Base-by-base conservation (phyloP, 2,797 vertebrate species). In the Diplodus sargus region DNA sequence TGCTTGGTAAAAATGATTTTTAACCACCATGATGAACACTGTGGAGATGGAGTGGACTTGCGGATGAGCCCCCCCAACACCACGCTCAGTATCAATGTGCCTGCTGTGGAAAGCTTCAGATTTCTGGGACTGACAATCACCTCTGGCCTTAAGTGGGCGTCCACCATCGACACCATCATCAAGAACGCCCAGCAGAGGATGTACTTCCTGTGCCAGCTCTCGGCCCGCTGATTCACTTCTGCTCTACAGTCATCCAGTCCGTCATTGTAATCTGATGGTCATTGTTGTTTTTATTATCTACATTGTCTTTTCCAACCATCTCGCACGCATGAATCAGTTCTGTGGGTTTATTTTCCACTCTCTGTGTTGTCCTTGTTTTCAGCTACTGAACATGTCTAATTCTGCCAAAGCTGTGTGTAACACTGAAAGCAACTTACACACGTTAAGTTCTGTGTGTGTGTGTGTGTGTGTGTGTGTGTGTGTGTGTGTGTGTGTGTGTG, bases 121-220 rank as follows among this genome's bases (percentile, higher is more conserved):
- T 34, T 48, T 16, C 53, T 70, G 20, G 20, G 43, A 49, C 18
- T 56, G 56, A 70, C 68, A 8, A 20, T 52, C n/a, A 52, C 47
- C 7, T 34, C 52, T 17, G 48, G 61, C 12, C 30, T 52, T 1
- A 52, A 25, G 5, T 20, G 16, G 22, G 18, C n/a, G 2, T 39
- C 30, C 30, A 51, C 5, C 8, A 39, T 10, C 14, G 25, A 49
- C 63, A 51, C 63, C 3, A 66, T 52, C 7, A 22, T 30, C 51
- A 10, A 42, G 47, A 49, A 23, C 10, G n/a, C 14, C 45, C 9
- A 14, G 45, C 22, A 28, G 39, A 53, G 58, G 30, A 28, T 71
- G 70, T 17, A 42, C n/a, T 53, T 72, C 58, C 49, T 72, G 61
- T 13, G 5, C 45, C 10, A 48, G 61, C 1, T 47, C 42, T 17